Evolutionary conservation across 2,113 vertebrate species (phyloP).

Genomic region (Polypterus bichir): DNA sequence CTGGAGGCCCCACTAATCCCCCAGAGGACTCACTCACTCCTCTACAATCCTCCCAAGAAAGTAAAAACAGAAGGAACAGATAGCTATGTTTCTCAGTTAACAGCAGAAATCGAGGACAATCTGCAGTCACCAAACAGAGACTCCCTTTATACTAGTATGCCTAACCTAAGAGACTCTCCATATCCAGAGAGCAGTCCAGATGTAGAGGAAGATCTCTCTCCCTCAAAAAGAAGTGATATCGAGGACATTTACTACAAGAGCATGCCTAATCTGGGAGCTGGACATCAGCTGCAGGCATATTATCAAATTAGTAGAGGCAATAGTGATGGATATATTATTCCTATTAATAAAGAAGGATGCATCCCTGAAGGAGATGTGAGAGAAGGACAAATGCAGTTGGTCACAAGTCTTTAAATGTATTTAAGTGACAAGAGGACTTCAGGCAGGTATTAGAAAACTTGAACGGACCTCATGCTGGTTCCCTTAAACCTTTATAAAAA

Average conservation of each 20-base stretch:
- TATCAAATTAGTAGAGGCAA: conserved; percentile 91
- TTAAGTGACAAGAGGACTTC: conserved; percentile 41
- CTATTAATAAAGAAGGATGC: conserved; percentile 84
- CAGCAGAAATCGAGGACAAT: conserved; percentile 66
- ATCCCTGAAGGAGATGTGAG: conserved; percentile 87
- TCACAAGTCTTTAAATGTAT: conserved; percentile 92
- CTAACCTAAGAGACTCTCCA: conserved; percentile 94
- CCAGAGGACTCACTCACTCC: conserved; percentile 98
- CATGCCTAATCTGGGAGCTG: conserved; percentile 92
- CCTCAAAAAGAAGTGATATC: conserved; percentile 78
- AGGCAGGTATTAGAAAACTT: conserved; percentile 44
- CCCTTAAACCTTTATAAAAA: conserved; percentile 33
- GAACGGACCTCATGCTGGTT: conserved; percentile 32
- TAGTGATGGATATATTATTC: conserved; percentile 92
- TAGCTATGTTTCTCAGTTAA: conserved; percentile 74
- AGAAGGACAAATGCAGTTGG: conserved; percentile 98
- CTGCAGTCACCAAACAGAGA: conserved; percentile 94
- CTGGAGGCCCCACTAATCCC: conserved; percentile 93
- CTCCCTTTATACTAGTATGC: conserved; percentile 97
- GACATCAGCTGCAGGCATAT: conserved; percentile 86
- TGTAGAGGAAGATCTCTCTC: conserved; percentile 78
- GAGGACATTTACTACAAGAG: conserved; percentile 98
- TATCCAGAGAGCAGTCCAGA: conserved; percentile 82
- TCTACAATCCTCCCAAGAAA: conserved; percentile 95
- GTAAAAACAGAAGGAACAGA: conserved; percentile 72